Conservation (phyloP, 92 coral and sea anemone species). For the Phymanthus crucifer region DNA sequence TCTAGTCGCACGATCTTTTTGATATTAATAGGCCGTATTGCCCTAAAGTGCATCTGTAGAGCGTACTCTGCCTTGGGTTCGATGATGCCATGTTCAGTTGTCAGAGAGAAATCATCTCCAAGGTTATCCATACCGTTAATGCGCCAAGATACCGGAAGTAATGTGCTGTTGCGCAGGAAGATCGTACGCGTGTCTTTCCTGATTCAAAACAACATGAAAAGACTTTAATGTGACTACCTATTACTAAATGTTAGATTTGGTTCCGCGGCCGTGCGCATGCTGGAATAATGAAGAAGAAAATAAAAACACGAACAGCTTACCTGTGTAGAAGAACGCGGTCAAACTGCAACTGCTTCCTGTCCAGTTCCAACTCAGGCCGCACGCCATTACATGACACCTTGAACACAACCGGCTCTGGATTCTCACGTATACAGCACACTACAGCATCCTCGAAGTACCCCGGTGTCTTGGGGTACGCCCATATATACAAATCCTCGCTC, state of each 20-base stretch:
- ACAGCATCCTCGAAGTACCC: constrained; percentile 94
- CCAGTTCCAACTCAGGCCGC: constrained; percentile 94
- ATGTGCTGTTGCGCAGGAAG: constrained; percentile 96
- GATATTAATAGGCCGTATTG: constrained; percentile 86
- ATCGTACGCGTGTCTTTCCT: constrained; percentile 95
- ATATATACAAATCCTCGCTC: constrained; percentile 79
- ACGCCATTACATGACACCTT: constrained; percentile 92
- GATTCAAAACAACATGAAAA: constrained; percentile 11
- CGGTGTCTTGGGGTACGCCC: constrained; percentile 99
- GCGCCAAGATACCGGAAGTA: constrained; percentile 94
- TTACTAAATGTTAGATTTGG: constrained; percentile 19
- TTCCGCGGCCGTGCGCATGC: neutral
- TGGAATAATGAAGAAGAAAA: neutral
- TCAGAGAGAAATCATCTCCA: constrained; percentile 96
- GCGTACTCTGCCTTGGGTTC: constrained; percentile 97
- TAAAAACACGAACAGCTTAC: constrained; percentile 15
- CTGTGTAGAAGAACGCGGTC: constrained; percentile 96
- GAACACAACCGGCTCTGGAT: constrained; percentile 93
- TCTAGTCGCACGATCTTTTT: constrained; percentile 89
- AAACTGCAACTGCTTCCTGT: constrained; percentile 92
- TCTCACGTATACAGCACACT: constrained; percentile 94
- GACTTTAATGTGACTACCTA: neutral
- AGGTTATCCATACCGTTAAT: constrained; percentile 95
- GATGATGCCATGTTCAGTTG: constrained; percentile 89
- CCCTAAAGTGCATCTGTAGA: constrained; percentile 96